These are phyloP conservation scores for Paraplagusia blochii DNA, from an alignment of 2,113 vertebrate genomes.

Conservation along the genomic window DNA sequence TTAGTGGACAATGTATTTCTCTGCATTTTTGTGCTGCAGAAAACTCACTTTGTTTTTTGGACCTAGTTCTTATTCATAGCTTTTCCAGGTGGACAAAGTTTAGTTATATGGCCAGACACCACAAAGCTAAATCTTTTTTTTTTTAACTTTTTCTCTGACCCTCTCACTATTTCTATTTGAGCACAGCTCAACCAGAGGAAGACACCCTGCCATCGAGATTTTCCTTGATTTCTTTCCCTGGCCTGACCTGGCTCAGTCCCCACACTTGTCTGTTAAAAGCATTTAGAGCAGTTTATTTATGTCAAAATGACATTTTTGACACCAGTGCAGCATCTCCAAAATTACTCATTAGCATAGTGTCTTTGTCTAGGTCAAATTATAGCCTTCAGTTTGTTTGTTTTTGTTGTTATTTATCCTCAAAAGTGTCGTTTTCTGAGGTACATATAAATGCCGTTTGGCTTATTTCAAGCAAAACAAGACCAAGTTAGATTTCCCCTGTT, in stretches of 20 bases:
- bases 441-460: no score
- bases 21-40: neutral
- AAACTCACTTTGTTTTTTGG: no score
- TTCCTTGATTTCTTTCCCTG: slow-evolving; percentile 27
- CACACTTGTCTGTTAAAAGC: slow-evolving; percentile 21
- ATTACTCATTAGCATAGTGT: slow-evolving; percentile 43
- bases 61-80: neutral
- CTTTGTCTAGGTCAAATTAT: neutral
- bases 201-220: slow-evolving; percentile 5
- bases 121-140: neutral
- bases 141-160: neutral
- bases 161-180: slow-evolving; percentile 18
- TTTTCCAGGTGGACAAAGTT: slow-evolving; percentile 3
- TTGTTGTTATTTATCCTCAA: no score
- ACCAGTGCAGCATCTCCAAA: slow-evolving; percentile 34
- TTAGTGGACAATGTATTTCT: neutral
- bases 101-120: neutral
- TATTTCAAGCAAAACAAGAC: no score
- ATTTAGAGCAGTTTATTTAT: slow-evolving; percentile 44
- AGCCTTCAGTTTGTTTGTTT: no score
- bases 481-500: no score
- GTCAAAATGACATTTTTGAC: slow-evolving; percentile 48
- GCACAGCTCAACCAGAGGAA: slow-evolving; percentile 10
- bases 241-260: slow-evolving; percentile 29
- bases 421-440: no score